A percentile compares a stretch with the other conserved stretches of the same genome.
These are phyloP conservation scores for Coptodon rendalli DNA, from an alignment of 2,113 vertebrate species.

Conservation along the genomic window DNA sequence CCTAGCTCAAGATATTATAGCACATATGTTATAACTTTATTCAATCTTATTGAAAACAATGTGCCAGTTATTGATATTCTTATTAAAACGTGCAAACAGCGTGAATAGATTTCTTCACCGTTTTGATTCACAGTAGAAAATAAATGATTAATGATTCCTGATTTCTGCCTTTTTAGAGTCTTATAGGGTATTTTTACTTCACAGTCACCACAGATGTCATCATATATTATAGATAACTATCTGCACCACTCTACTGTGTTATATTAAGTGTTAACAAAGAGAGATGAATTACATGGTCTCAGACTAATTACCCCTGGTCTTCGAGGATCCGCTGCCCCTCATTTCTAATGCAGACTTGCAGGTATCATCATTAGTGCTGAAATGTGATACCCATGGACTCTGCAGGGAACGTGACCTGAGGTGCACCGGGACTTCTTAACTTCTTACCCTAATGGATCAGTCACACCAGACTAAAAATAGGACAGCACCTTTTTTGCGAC, in stretches of 20 bases:
- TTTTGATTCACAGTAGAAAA: background rate
- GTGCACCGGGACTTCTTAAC: background rate
- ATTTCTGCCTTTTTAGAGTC: accelerated
- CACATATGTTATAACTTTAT: background rate
- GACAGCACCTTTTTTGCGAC: background rate
- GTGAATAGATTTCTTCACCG: accelerated
- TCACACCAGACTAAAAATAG: background rate
- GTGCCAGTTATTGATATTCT: background rate
- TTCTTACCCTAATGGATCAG: background rate
- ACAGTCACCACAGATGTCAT: background rate
- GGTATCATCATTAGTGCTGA: background rate
- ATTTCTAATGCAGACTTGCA: background rate
- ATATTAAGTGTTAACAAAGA: background rate
- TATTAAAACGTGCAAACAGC: background rate
- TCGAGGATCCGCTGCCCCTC: background rate
- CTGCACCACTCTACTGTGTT: background rate
- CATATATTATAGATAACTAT: background rate
- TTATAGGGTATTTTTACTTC: accelerated
- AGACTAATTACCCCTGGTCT: background rate
- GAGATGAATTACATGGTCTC: background rate
- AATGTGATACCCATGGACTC: background rate
- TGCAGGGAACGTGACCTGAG: background rate
- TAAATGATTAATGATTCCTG: background rate
- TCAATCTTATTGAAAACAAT: background rate
- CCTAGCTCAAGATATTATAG: accelerated